Percentiles rank a stretch among this genome's conserved stretches.
phyloP scores from a whole-genome alignment of 2,797 vertebrate genomes.

The Protonibea diacanthus region DNA sequence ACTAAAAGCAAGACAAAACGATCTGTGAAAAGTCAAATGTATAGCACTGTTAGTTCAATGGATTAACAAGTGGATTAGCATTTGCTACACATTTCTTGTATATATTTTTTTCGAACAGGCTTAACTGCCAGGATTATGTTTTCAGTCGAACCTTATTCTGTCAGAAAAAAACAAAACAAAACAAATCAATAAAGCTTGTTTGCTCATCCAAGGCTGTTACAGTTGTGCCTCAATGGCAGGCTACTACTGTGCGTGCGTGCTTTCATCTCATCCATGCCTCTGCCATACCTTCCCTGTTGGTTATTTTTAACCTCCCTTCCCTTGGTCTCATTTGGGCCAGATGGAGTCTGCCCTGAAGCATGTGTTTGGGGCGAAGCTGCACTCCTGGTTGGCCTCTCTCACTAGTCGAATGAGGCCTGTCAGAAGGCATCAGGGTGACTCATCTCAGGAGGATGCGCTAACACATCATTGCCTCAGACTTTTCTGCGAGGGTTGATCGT shows the following conservation, averaged over 20 bases:
- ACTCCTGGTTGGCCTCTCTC: slow-evolving; percentile 79
- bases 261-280: slow-evolving; percentile 69
- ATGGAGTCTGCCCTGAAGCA: slow-evolving; percentile 81
- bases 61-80: slow-evolving; percentile 68
- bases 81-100: slow-evolving; percentile 38
- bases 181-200: slow-evolving; percentile 72
- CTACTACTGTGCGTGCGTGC: slow-evolving; percentile 38
- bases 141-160: slow-evolving; percentile 66
- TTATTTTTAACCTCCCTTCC: slow-evolving; percentile 80
- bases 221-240: slow-evolving; percentile 61
- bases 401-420: slow-evolving; percentile 81
- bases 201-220: slow-evolving; percentile 48
- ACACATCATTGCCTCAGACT: slow-evolving; percentile 81
- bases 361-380: slow-evolving; percentile 79
- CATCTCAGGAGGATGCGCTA: slow-evolving; percentile 80
- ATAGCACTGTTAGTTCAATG: slow-evolving; percentile 43
- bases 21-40: slow-evolving; percentile 49
- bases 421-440: slow-evolving; percentile 84
- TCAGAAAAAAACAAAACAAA: slow-evolving; percentile 67
- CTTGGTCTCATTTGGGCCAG: slow-evolving; percentile 80
- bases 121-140: slow-evolving; percentile 66
- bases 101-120: slow-evolving; percentile 39
- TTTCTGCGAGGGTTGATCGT: slow-evolving; percentile 77
- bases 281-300: slow-evolving; percentile 77
- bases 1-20: slow-evolving; percentile 36